Percentiles rank a stretch among this genome's conserved stretches.
Evolutionary conservation across 2,113 vertebrate species (phyloP).

Genomic region (Epinephelus fuscoguttatus): DNA sequence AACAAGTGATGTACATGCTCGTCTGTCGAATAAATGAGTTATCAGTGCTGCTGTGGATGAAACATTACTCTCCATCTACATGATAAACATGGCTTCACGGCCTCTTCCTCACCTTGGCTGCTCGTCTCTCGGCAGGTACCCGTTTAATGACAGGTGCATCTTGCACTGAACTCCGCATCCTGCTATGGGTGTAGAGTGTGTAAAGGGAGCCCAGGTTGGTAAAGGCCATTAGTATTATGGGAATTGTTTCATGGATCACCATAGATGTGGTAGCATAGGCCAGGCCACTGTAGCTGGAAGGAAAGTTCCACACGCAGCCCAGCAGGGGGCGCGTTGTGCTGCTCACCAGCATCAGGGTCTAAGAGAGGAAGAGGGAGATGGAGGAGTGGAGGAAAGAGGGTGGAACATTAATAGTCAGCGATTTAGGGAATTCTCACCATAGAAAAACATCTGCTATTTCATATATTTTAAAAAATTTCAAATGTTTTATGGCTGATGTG

Average conservation of each 20-base stretch:
- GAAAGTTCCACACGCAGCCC: constrained; percentile 87
- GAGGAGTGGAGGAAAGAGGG: neutral
- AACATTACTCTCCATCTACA: neutral
- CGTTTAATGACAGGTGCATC: constrained; percentile 67
- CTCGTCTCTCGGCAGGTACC: constrained; percentile 83
- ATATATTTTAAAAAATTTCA: neutral
- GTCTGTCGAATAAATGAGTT: neutral
- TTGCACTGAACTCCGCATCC: constrained; percentile 15
- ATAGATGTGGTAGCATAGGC: constrained; percentile 84
- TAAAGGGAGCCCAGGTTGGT: constrained; percentile 85
- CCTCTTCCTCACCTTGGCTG: constrained; percentile 81
- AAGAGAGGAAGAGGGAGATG: neutral
- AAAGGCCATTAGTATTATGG: constrained; percentile 83
- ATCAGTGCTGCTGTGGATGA: neutral
- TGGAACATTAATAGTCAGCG: neutral
- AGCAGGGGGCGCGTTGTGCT: constrained; percentile 85
- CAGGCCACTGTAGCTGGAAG: constrained; percentile 71
- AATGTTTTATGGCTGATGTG: neutral
- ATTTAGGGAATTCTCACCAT: neutral
- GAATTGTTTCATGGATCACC: constrained; percentile 84
- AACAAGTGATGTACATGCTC: neutral
- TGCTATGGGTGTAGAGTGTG: constrained; percentile 81
- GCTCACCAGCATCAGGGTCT: constrained; percentile 86
- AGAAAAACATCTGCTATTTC: neutral
- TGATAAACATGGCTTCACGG: neutral